These are phyloP conservation scores for Phasianus colchicus DNA, from an alignment of 2,113 vertebrate species.

Conservation along the genomic window DNA sequence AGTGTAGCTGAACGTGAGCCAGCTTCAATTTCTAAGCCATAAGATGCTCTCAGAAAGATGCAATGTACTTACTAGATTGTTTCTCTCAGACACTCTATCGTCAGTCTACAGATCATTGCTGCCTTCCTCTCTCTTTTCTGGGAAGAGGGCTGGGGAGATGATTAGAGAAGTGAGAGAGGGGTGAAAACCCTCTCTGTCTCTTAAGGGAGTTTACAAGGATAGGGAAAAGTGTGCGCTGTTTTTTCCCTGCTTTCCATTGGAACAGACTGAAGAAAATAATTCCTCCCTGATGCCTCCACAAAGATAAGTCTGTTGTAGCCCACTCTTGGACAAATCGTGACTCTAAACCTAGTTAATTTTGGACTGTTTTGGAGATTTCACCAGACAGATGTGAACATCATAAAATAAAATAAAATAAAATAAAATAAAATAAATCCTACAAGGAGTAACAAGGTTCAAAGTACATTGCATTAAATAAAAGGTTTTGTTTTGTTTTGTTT, in stretches of 20 bases:
- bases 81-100: background rate
- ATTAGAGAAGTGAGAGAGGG: background rate
- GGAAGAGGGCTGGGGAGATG: background rate
- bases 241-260: background rate
- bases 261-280: background rate
- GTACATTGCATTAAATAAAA: background rate
- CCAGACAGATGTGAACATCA: background rate
- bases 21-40: background rate
- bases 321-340: background rate
- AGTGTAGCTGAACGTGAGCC: background rate
- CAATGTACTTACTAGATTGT: background rate
- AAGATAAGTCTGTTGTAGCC: background rate
- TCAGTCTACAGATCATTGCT: background rate
- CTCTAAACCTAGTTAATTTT: background rate
- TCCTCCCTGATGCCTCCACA: background rate
- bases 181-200: background rate
- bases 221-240: background rate
- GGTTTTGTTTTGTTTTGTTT: background rate
- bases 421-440: too few relatives aligned
- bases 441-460: background rate
- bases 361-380: background rate
- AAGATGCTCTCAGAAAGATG: accelerated
- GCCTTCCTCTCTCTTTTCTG: background rate
- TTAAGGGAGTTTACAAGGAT: background rate
- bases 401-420: background rate